Evolutionary conservation across 1,140 invertebrate species (phyloP).

Genomic region (Calephelis virginiensis): DNA sequence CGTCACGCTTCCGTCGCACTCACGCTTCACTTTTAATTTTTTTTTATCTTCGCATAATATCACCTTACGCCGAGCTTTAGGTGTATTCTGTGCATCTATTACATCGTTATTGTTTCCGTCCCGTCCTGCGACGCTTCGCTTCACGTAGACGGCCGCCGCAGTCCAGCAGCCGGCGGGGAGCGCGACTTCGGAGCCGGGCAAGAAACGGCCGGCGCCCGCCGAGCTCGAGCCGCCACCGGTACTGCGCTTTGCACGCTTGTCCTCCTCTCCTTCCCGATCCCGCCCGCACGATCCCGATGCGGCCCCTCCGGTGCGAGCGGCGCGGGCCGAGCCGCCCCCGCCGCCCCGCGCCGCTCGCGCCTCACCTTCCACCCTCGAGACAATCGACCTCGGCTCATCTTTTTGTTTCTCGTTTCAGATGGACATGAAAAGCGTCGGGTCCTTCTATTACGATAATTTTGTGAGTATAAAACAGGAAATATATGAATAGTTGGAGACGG

Average conservation of each 20-base stretch:
- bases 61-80: slow-evolving; percentile 76
- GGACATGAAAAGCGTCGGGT: slow-evolving; percentile 95
- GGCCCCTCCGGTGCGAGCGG: slow-evolving; percentile 51
- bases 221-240: slow-evolving; percentile 73
- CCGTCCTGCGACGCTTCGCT: slow-evolving; percentile 78
- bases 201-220: slow-evolving; percentile 72
- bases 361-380: slow-evolving; percentile 42
- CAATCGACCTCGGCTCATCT: slow-evolving; percentile 56
- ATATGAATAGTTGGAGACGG: background rate
- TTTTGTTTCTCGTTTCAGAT: slow-evolving; percentile 84
- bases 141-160: slow-evolving; percentile 76
- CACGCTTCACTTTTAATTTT: slow-evolving; percentile 76
- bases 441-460: slow-evolving; percentile 96
- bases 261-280: slow-evolving; percentile 48
- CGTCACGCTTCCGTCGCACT: slow-evolving; percentile 77
- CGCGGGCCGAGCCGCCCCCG: slow-evolving; percentile 45
- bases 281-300: slow-evolving; percentile 55
- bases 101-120: slow-evolving; percentile 78
- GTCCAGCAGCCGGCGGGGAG: slow-evolving; percentile 68
- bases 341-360: slow-evolving; percentile 50
- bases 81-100: slow-evolving; percentile 79
- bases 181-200: slow-evolving; percentile 68
- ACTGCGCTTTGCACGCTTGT: slow-evolving; percentile 68
- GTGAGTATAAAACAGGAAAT: slow-evolving; percentile 84
- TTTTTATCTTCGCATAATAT: slow-evolving; percentile 76